These are phyloP conservation scores for Callopanchax toddi DNA, from an alignment of 2,113 vertebrate genomes.

Conservation along the genomic window DNA sequence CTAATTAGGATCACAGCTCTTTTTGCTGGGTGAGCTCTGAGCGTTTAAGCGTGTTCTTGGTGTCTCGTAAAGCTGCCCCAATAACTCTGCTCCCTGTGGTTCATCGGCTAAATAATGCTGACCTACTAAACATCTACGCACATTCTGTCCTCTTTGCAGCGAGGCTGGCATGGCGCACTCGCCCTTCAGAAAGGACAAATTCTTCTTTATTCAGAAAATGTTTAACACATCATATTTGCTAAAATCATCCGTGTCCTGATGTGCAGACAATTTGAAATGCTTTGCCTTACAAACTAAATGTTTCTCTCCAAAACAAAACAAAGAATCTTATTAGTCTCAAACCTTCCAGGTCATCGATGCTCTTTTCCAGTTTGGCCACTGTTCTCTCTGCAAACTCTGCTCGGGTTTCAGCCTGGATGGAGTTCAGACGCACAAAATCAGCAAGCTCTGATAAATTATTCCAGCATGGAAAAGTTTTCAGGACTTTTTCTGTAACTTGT, in stretches of 20 bases:
- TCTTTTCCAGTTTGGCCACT: constrained; percentile 98
- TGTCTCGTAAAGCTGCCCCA: constrained; percentile 34
- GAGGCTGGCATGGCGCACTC: constrained; percentile 20
- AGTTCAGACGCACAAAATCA: constrained; percentile 35
- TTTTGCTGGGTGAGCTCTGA: constrained; percentile 26
- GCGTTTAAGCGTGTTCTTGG: constrained; percentile 13
- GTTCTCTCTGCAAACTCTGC: constrained; percentile 98
- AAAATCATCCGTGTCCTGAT: neutral
- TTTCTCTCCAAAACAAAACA: neutral
- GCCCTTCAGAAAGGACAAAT: constrained; percentile 30
- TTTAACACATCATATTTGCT: constrained; percentile 3
- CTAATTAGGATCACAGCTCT: constrained; percentile 8
- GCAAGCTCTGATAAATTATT: constrained; percentile 7
- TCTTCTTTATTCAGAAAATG: constrained; percentile 2
- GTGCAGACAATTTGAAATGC: neutral
- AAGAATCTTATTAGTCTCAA: constrained; percentile 46
- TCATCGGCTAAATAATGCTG: constrained; percentile 38
- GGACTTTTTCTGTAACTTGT: too few species aligned
- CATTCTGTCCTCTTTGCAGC: constrained; percentile 47
- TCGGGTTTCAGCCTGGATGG: constrained; percentile 92
- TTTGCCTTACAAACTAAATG: neutral
- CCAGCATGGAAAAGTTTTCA: neutral
- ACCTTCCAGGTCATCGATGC: constrained; percentile 99
- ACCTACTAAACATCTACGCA: constrained; percentile 42
- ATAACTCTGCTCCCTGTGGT: constrained; percentile 27